phyloP scores from a whole-genome alignment of 2,113 vertebrate species.

The Muntiacus reevesi region DNA sequence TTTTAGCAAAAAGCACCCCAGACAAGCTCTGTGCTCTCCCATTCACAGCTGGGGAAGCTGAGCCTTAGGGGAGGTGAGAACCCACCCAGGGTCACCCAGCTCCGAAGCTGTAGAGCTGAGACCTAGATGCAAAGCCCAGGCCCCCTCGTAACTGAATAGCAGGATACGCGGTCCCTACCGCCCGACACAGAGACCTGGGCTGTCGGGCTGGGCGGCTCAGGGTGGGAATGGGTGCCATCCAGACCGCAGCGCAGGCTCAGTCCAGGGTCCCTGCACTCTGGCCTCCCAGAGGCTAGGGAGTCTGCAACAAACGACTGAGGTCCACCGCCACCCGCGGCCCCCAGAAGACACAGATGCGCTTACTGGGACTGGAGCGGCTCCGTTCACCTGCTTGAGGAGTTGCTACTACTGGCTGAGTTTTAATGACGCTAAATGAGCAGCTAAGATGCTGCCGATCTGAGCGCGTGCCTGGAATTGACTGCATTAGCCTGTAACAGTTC shows the following conservation, averaged over 20 bases:
- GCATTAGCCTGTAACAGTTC: not conserved
- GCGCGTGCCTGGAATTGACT: not conserved
- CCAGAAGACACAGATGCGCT: accelerated
- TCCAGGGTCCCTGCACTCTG: not conserved
- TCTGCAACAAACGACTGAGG: accelerated
- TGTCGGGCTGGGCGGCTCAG: not conserved
- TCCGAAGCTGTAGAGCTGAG: not conserved
- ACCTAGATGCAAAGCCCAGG: not conserved
- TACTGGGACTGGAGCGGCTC: accelerated
- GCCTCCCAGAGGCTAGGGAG: not conserved
- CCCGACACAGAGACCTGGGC: accelerated
- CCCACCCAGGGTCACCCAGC: not conserved
- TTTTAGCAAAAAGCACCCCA: not conserved
- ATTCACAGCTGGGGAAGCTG: not conserved
- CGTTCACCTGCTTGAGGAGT: not conserved
- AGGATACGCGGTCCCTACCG: accelerated
- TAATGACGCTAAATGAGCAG: not conserved
- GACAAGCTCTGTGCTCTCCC: not conserved
- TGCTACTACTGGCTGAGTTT: not conserved
- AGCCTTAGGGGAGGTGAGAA: not conserved
- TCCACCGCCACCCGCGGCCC: not conserved
- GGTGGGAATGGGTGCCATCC: accelerated
- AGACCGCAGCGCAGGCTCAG: not conserved
- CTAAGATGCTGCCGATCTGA: not conserved
- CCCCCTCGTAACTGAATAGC: not conserved